Conservation (phyloP, 2,888 invertebrate species). For the Autographa pulchrina region DNA sequence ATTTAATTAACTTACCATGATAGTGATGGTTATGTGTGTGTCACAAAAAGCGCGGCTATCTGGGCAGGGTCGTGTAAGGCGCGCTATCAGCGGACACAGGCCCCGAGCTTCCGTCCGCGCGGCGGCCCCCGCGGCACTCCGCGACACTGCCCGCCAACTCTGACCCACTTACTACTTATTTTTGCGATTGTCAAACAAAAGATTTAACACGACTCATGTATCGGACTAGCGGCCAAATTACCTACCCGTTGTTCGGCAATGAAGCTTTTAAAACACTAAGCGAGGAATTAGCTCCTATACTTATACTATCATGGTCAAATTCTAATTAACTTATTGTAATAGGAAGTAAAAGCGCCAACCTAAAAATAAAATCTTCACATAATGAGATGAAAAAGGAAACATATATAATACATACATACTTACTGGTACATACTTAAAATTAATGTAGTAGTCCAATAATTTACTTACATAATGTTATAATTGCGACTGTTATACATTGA, state of each 20-base stretch:
- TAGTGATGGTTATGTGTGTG: constrained; percentile 36
- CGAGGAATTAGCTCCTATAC: not conserved
- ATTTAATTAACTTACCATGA: not conserved
- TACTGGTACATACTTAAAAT: too few species aligned
- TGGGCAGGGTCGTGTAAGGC: constrained; percentile 60
- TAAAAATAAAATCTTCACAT: not conserved
- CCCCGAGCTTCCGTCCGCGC: constrained; percentile 74
- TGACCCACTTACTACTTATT: constrained; percentile 64
- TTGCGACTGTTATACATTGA: too few species aligned
- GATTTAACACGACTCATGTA: constrained; percentile 20
- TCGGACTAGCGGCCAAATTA: not conserved
- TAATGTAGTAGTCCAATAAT: too few species aligned
- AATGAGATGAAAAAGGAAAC: too few species aligned
- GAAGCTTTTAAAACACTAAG: not conserved
- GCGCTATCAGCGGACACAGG: constrained; percentile 74
- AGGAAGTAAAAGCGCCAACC: too few species aligned
- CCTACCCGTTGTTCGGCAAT: not conserved
- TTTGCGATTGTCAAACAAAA: constrained; percentile 30
- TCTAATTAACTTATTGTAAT: too few species aligned
- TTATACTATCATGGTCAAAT: too few species aligned
- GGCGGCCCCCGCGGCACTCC: constrained; percentile 30
- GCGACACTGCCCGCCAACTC: constrained; percentile 39
- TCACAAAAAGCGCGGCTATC: constrained; percentile 73
- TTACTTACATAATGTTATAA: too few species aligned
- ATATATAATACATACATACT: too few species aligned